phyloP scores from a whole-genome alignment of 2,888 invertebrate genomes.

The Gryllus longicercus region DNA sequence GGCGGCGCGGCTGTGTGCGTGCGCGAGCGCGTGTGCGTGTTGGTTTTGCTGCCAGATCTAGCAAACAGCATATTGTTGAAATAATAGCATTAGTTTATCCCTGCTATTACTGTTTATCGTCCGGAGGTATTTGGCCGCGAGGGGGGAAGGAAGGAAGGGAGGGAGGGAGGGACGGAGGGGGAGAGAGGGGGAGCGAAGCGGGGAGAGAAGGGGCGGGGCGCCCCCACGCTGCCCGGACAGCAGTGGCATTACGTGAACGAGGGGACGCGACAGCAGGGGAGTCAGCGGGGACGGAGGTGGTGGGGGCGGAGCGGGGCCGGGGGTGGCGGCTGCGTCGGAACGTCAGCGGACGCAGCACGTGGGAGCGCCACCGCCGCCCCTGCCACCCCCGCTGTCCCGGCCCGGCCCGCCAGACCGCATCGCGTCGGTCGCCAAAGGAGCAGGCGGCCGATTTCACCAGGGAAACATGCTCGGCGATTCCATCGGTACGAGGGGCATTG shows the following conservation, averaged over 20 bases:
- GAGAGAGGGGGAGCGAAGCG: neutral
- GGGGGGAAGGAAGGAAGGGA: neutral
- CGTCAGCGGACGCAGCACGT: too few species aligned
- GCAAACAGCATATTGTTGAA: slow-evolving; percentile 38
- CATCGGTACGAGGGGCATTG: too few species aligned
- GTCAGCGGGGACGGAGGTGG: neutral
- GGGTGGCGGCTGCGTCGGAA: too few species aligned
- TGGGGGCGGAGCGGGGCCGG: neutral
- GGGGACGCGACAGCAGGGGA: neutral
- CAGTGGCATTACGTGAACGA: neutral
- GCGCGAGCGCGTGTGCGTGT: neutral
- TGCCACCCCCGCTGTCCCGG: too few species aligned
- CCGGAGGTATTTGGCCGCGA: slow-evolving; percentile 3
- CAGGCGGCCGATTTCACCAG: too few species aligned
- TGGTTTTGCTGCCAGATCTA: slow-evolving; percentile 2
- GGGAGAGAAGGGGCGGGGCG: neutral
- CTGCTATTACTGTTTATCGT: slow-evolving; percentile 35
- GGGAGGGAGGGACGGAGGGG: neutral
- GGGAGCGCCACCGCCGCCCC: too few species aligned
- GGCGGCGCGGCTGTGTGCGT: too few species aligned
- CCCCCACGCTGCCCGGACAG: neutral
- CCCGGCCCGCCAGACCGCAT: too few species aligned
- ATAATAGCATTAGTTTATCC: slow-evolving; percentile 38
- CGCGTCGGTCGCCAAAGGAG: too few species aligned
- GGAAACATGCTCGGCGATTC: too few species aligned